These are phyloP conservation scores for Puma concolor DNA, from an alignment of 2,113 vertebrate species.

Conservation along the genomic window DNA sequence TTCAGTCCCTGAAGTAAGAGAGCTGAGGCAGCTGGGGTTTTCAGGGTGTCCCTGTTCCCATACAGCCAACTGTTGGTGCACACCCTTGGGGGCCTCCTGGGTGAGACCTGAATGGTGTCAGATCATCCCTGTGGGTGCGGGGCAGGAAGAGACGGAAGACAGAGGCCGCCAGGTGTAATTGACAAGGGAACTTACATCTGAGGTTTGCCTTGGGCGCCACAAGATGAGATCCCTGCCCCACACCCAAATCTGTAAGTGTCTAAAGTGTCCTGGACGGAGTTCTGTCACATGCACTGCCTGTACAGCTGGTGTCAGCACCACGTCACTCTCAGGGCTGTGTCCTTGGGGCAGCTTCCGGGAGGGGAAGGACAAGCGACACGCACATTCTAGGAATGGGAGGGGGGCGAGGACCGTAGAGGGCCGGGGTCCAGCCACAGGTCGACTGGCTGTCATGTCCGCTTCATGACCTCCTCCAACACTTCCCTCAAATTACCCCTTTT, in stretches of 20 bases:
- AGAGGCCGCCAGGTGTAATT: not conserved
- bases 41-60: not conserved
- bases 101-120: not conserved
- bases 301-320: not conserved
- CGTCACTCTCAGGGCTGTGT: not conserved
- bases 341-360: not conserved
- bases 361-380: not conserved
- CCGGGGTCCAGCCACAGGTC: not conserved
- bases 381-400: not conserved
- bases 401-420: not conserved
- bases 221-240: not conserved
- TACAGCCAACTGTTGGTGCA: not conserved
- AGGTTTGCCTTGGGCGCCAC: not conserved
- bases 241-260: not conserved
- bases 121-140: not conserved
- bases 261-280: not conserved
- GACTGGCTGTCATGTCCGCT: not conserved
- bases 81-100: not conserved
- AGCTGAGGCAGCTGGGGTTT: not conserved
- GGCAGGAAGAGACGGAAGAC: not conserved
- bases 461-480: not conserved
- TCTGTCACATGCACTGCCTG: not conserved
- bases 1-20: not conserved
- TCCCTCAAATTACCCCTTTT: not conserved
- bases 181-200: not conserved